These are phyloP conservation scores for Xylocopa sonorina DNA, from an alignment of 1,140 invertebrate species.

Conservation along the genomic window DNA sequence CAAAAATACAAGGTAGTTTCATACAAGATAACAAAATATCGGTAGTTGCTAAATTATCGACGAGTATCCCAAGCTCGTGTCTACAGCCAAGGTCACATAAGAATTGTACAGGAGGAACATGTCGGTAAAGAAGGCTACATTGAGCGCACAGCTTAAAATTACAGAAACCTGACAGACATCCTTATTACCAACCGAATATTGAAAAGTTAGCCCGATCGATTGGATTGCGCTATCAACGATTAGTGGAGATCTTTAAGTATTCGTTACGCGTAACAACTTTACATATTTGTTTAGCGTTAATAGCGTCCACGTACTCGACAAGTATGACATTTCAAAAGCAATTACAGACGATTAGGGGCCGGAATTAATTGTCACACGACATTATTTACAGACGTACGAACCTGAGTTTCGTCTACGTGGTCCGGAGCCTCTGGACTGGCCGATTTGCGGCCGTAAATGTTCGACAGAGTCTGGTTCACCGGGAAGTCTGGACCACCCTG, in stretches of 20 bases:
- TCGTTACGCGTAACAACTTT: no score
- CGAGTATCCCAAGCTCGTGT: background rate
- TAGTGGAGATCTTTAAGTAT: background rate
- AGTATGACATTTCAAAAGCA: no score
- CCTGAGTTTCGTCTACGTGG: conserved; percentile 75
- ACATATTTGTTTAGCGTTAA: no score
- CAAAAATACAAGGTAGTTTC: accelerated
- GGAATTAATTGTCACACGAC: conserved; percentile 13
- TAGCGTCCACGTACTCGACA: background rate
- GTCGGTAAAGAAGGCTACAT: conserved; percentile 22
- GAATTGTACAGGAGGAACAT: background rate
- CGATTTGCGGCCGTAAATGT: conserved; percentile 78
- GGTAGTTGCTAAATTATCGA: conserved; percentile 12
- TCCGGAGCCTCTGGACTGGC: conserved; percentile 75
- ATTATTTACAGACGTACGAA: conserved; percentile 68
- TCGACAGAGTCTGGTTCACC: conserved; percentile 77
- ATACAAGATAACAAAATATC: background rate
- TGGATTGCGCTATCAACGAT: background rate
- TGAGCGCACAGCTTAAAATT: background rate
- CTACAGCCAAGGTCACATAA: no score
- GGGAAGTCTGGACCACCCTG: conserved; percentile 77
- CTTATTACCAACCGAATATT: background rate
- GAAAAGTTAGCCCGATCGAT: background rate
- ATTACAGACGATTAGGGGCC: background rate
- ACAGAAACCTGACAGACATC: conserved; percentile 18